Percentiles rank a stretch among this genome's conserved stretches.
Conservation (phyloP, 2,888 invertebrate genomes). For the Lepidonotus clava region DNA sequence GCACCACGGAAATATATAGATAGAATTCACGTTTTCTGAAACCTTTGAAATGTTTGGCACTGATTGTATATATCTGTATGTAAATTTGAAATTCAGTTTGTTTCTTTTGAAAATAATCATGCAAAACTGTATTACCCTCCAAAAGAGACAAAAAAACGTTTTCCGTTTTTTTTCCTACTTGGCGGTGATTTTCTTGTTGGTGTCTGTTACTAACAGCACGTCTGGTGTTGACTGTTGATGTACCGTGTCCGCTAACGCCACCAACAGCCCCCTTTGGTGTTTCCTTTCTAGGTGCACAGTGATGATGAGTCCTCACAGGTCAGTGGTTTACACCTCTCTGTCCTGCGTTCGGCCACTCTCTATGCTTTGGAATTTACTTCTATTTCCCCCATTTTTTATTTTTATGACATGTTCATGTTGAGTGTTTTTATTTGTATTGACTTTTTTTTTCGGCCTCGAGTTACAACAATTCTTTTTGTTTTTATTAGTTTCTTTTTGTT, state of each 20-base stretch:
- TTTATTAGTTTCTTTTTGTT: background rate
- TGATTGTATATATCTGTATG: too few relatives aligned
- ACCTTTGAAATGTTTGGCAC: too few relatives aligned
- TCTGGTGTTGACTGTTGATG: background rate
- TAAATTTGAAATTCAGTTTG: too few relatives aligned
- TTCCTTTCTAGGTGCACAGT: slow-evolving; percentile 42
- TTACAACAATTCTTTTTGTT: background rate
- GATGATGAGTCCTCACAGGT: slow-evolving; percentile 43
- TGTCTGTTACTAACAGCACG: background rate
- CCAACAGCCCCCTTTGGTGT: slow-evolving; percentile 32
- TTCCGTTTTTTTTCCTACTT: background rate
- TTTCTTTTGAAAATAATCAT: too few relatives aligned
- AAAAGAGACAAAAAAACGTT: too few relatives aligned
- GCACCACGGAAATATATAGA: too few relatives aligned
- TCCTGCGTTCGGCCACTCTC: background rate
- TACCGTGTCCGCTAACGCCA: slow-evolving; percentile 11
- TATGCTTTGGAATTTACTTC: background rate
- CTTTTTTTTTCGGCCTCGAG: background rate
- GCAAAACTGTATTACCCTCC: too few relatives aligned
- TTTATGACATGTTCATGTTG: too few relatives aligned
- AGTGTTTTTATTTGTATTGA: too few relatives aligned
- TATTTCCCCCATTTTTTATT: background rate
- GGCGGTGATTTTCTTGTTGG: background rate
- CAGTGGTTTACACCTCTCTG: background rate
- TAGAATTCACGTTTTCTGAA: too few relatives aligned